These are phyloP conservation scores for Galago senegalensis DNA, from an alignment of 2,797 vertebrate species.

Conservation along the genomic window DNA sequence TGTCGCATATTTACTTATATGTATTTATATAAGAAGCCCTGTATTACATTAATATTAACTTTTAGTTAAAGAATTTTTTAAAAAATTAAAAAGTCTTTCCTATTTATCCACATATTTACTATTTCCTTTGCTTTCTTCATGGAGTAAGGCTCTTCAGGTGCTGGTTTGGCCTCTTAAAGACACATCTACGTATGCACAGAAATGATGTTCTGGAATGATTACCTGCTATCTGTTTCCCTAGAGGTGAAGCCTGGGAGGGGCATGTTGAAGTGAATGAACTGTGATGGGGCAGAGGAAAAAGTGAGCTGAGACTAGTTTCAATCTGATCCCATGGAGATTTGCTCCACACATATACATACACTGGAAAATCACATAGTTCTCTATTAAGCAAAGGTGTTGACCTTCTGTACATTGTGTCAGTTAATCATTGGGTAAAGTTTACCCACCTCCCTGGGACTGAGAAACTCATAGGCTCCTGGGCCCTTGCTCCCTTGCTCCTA, in stretches of 20 bases:
- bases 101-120: background rate
- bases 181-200: background rate
- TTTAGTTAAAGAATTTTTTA: background rate
- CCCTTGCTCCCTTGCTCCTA: background rate
- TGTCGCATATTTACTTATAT: constrained; percentile 2
- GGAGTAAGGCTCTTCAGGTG: background rate
- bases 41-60: background rate
- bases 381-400: background rate
- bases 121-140: background rate
- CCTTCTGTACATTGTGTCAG: background rate
- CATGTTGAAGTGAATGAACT: background rate
- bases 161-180: background rate
- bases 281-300: background rate
- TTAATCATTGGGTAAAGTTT: background rate
- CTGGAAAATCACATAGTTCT: background rate
- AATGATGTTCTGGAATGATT: background rate
- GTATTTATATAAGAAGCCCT: background rate
- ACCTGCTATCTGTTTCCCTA: background rate
- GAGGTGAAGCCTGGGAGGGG: background rate
- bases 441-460: background rate
- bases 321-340: background rate
- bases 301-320: background rate
- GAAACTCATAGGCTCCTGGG: background rate
- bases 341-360: background rate
- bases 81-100: background rate